Evolutionary conservation across 2,113 vertebrate genomes (phyloP), one percentile per base, ranked within the genome.

Genomic region (Tyto alba): DNA sequence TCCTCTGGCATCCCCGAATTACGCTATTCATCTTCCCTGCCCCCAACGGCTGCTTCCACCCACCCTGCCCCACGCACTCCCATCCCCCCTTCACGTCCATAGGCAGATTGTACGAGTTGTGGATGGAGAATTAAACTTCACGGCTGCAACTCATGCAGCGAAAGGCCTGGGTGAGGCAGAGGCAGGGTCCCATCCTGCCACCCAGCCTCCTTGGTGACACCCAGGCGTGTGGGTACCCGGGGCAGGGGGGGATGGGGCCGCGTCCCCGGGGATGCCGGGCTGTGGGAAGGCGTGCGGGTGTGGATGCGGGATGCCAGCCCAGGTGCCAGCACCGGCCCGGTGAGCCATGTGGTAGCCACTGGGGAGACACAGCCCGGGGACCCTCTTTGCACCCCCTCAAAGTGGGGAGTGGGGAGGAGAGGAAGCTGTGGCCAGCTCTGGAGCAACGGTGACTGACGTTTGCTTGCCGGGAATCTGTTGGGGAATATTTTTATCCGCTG

Each of bases 401-500:
- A 40, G 36, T n/a, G 45, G 48, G 36, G 14, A 73, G 1, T 26
- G 6, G 75, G 41, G 55, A 72, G 62, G 22, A 86, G 47, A 79
- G 47, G 57, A 85, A 75, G 67, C 53, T 4, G 7, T 36, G 78
- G n/a, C 67, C 45, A 47, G 86, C 63, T 93, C 83, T 93, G 82
- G 81, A 95, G 88, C 1, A n/a, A 80, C 1, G 6, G 78, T 69
- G 82, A 91, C 86, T 96, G 95, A 78, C 16, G 1, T 95, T 95
- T 73, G 26, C 95, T 90, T 88, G 83, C 90, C 10, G 89, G 93
- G 95, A 97, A 97, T 97, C 96, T 97, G 88, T 55, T 96, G 95
- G 96, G 95, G 96, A 97, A 96, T 98, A 98, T 98, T 97, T 98
- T 97, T 97, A 97, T 97, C 97, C 34, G 18, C 94, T 91, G 97